These are phyloP conservation scores for Chironomus striatipennis DNA, from an alignment of 1,140 invertebrate genomes.

Conservation along the genomic window DNA sequence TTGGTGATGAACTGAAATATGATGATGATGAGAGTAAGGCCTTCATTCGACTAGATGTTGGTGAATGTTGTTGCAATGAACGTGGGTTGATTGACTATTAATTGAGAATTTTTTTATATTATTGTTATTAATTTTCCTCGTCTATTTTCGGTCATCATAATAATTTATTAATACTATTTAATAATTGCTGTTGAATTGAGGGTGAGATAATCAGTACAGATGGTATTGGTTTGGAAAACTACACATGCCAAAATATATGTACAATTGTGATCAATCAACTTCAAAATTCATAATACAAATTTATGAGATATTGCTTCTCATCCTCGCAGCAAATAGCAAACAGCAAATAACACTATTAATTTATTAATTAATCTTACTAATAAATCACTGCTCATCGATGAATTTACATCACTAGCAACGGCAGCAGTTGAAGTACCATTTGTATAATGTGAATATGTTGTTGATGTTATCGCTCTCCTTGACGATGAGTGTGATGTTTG, in stretches of 20 bases:
- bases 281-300: too few species aligned
- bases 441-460: conserved; percentile 27
- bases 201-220: too few species aligned
- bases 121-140: background rate
- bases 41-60: conserved; percentile 19
- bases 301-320: too few species aligned
- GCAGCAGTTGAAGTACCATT: background rate
- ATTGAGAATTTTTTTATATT: conserved; percentile 15
- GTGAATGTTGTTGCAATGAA: background rate
- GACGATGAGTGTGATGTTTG: conserved; percentile 40
- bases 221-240: too few species aligned
- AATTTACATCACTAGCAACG: background rate
- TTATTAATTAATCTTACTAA: conserved; percentile 10
- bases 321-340: too few species aligned
- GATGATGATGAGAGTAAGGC: conserved; percentile 10
- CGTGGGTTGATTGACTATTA: conserved; percentile 20
- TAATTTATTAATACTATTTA: background rate
- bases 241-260: too few species aligned
- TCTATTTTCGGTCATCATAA: background rate
- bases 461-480: conserved; percentile 39
- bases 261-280: too few species aligned
- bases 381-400: conserved; percentile 12
- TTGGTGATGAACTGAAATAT: too few species aligned
- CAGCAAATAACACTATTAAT: too few species aligned
- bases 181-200: too few species aligned